Percentiles rank a stretch among this genome's conserved stretches.
phyloP scores from a whole-genome alignment of 2,888 invertebrate species.

The Hypercompe scribonia region DNA sequence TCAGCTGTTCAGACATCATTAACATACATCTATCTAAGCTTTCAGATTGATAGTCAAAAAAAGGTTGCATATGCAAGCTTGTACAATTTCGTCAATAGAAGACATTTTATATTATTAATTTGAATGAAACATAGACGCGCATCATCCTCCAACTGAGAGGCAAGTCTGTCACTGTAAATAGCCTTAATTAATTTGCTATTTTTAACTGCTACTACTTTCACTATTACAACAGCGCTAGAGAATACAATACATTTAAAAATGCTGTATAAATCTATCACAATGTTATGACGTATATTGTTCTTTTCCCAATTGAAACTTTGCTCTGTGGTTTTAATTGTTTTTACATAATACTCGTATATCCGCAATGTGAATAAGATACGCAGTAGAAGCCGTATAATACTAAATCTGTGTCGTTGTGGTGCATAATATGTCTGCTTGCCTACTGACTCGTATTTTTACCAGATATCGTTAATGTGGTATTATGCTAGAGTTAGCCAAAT shows the following conservation, averaged over 20 bases:
- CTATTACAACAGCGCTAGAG: not conserved
- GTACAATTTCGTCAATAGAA: no score
- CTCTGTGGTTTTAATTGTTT: not conserved
- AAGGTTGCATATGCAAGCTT: no score
- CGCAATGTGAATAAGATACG: not conserved
- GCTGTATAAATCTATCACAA: not conserved
- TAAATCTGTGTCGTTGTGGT: not conserved
- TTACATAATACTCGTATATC: not conserved
- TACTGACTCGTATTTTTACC: not conserved
- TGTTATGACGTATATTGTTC: not conserved
- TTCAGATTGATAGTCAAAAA: no score
- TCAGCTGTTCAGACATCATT: no score
- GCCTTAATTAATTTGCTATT: not conserved
- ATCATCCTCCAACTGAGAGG: not conserved
- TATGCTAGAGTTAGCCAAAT: no score
- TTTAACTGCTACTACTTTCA: not conserved
- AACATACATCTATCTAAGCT: no score
- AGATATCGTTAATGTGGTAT: no score
- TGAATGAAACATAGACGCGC: not conserved
- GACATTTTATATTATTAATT: no score
- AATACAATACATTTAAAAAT: not conserved
- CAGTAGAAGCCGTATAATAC: not conserved
- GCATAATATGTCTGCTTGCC: not conserved
- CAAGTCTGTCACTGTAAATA: not conserved
- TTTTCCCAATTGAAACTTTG: not conserved